These are phyloP conservation scores for Neogobius melanostomus DNA, from an alignment of 2,113 vertebrate genomes.

Conservation along the genomic window DNA sequence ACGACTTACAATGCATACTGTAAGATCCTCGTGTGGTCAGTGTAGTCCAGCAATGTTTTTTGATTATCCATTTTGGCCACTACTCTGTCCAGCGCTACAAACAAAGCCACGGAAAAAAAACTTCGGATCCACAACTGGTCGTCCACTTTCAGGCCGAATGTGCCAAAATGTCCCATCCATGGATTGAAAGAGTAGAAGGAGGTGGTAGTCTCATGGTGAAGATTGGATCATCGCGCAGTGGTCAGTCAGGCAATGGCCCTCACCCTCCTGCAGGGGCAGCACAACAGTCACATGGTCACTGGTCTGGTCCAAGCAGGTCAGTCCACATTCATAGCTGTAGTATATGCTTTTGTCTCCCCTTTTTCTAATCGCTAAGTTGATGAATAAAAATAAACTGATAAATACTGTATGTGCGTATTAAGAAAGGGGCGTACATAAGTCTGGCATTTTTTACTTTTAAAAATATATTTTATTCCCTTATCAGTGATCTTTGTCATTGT, in stretches of 20 bases:
- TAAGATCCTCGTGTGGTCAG: constrained; percentile 37
- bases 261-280: constrained; percentile 67
- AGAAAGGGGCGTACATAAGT: constrained; percentile 67
- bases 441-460: constrained; percentile 66
- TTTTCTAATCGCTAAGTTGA: constrained; percentile 38
- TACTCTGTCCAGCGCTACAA: constrained; percentile 23
- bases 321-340: constrained; percentile 77
- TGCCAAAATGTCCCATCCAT: constrained; percentile 52
- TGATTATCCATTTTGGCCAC: constrained; percentile 28
- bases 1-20: constrained; percentile 23
- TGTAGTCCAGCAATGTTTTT: constrained; percentile 57
- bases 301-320: constrained; percentile 45
- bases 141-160: constrained; percentile 39
- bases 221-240: constrained; percentile 39
- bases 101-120: constrained; percentile 39
- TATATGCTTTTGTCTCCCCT: constrained; percentile 41
- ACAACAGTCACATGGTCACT: constrained; percentile 64
- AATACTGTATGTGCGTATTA: constrained; percentile 47
- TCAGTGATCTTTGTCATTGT: no score
- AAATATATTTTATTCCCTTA: constrained; percentile 38
- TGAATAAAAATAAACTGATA: no score
- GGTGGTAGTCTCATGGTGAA: constrained; percentile 24
- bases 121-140: constrained; percentile 29
- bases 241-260: constrained; percentile 63
- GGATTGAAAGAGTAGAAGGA: constrained; percentile 21